These are phyloP conservation scores for Gymnarchus niloticus DNA, from an alignment of 2,113 vertebrate species.

Conservation along the genomic window DNA sequence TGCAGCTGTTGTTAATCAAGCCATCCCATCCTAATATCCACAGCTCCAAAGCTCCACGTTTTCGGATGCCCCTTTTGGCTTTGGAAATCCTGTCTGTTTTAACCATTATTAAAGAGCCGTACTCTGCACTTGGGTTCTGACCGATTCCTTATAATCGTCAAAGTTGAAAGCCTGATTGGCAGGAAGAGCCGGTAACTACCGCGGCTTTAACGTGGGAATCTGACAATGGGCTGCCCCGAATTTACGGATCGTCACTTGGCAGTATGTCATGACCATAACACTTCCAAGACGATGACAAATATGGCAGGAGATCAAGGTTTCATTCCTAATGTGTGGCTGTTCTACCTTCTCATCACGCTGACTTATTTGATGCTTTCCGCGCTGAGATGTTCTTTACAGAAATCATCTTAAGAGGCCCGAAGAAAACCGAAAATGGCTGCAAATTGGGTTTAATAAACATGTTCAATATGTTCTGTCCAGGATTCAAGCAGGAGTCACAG, in stretches of 20 bases:
- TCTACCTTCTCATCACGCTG: not conserved
- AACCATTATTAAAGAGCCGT: too few species aligned
- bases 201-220: not conserved
- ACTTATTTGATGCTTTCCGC: not conserved
- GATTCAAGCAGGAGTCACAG: not conserved
- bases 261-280: not conserved
- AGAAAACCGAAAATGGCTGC: not conserved
- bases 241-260: not conserved
- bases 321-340: not conserved
- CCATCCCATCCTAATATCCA: too few species aligned
- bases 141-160: too few species aligned
- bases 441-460: not conserved
- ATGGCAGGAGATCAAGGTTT: not conserved
- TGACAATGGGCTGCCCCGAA: not conserved
- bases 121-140: too few species aligned
- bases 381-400: not conserved
- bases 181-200: not conserved
- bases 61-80: too few species aligned
- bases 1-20: too few species aligned
- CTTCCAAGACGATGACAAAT: not conserved
- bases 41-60: too few species aligned
- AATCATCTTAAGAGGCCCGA: not conserved
- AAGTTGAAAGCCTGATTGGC: not conserved
- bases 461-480: not conserved
- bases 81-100: too few species aligned